Base-by-base conservation (phyloP, 1,140 invertebrate genomes). In the Drosophila simulans region DNA sequence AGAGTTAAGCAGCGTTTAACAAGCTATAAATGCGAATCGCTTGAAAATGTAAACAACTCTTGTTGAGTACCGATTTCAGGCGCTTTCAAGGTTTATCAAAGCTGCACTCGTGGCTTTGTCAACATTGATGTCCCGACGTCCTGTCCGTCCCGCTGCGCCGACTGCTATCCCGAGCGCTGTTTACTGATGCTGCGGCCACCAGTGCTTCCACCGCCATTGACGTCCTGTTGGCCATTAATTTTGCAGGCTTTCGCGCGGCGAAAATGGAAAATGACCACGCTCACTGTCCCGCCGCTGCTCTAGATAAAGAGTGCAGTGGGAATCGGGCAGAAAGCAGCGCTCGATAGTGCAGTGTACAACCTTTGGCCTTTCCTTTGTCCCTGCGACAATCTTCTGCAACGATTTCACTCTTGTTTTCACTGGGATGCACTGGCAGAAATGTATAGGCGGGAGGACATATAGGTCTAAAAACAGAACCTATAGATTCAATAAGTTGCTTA, bases 171-270 rank as follows among this genome's bases (percentile, higher is more conserved):
- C 43, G 66, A 43, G 31, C 52, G 53, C 62, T 74, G 46, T 78
- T 78, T 55, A 52, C 56, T 15, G 45, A 54, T 39, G 42, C 53
- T 78, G 58, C 46, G 60, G 43, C 54, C 35, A 34, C 70, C 27
- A 34, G 48, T 27, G 52, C 46, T 43, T 40, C 53, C 52, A 27
- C 57, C 80, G 63, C 59, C 80, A 60, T 70, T 77, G 81, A 74
- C 77, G 81, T 78, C 78, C 82, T 85, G 80, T 78, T 76, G 78
- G 78, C 78, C 82, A 85, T 88, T 85, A 81, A 86, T 85, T 85
- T 85, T 81, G 63, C 82, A 86, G 73, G 63, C 82, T 81, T 85
- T 86, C 77, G 74, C 69, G 59, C 71, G 73, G 63, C 56, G 46
- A 59, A 82, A 84, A 65, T 65, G 69, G 62, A 45, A 54, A 51